Percentiles rank a stretch among this genome's conserved stretches.
phyloP scores from a whole-genome alignment of 1,140 invertebrate species.

The Caenorhabditis remanei region DNA sequence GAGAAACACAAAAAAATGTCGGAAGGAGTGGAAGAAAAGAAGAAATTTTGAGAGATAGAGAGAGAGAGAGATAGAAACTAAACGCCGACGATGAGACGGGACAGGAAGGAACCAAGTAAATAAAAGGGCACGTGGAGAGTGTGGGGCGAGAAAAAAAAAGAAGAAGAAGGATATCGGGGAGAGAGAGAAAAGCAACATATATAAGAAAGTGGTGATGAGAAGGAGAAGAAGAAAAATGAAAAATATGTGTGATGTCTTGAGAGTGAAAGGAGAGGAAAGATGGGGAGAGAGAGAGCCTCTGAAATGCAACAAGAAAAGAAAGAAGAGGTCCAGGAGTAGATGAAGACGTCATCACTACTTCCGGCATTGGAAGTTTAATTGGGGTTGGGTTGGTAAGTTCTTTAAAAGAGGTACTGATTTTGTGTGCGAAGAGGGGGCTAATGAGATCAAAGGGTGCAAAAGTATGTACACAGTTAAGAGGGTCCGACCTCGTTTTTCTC shows the following conservation, averaged over 20 bases:
- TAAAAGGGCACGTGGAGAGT: constrained; percentile 52
- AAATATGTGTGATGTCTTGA: background rate
- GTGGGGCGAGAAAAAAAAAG: constrained; percentile 41
- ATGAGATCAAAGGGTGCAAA: too few species aligned
- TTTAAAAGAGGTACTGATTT: too few species aligned
- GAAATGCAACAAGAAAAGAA: background rate
- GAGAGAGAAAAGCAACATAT: constrained; percentile 38
- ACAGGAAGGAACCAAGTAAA: constrained; percentile 44
- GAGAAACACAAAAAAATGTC: background rate
- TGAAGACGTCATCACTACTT: too few species aligned
- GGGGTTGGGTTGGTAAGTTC: background rate
- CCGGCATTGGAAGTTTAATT: too few species aligned
- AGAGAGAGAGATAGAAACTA: constrained; percentile 16
- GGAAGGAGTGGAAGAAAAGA: background rate
- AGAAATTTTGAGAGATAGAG: constrained; percentile 28
- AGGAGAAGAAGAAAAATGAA: constrained; percentile 6
- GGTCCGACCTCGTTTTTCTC: too few species aligned
- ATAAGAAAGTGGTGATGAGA: constrained; percentile 51
- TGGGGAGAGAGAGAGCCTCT: background rate
- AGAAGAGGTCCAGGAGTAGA: background rate
- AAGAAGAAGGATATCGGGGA: background rate
- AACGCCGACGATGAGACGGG: background rate
- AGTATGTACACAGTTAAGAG: too few species aligned
- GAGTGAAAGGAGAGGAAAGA: background rate
- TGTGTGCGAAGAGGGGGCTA: too few species aligned